Evolutionary conservation across 1,140 invertebrate genomes (phyloP).

Genomic region (Myzus persicae): DNA sequence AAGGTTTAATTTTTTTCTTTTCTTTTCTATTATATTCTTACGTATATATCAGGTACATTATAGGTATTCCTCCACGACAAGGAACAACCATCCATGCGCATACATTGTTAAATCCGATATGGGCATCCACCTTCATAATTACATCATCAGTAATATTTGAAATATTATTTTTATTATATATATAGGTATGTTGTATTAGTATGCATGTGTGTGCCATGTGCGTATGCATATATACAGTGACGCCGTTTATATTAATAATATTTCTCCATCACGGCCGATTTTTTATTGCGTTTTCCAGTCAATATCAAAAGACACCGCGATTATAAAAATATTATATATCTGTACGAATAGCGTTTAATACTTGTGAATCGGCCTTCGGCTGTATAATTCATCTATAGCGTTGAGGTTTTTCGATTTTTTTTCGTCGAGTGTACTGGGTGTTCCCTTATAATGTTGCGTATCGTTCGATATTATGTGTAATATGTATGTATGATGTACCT

Average conservation of each 20-base stretch:
- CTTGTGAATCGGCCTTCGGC: slow-evolving; percentile 46
- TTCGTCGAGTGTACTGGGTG: slow-evolving; percentile 17
- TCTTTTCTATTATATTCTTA: neutral
- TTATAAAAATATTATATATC: slow-evolving; percentile 31
- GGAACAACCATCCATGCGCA: neutral
- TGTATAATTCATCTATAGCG: slow-evolving; percentile 2
- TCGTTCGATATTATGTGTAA: neutral
- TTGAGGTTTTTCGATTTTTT: slow-evolving; percentile 15
- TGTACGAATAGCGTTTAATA: slow-evolving; percentile 29
- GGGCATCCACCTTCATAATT: neutral
- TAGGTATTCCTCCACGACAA: neutral
- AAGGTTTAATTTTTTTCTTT: neutral
- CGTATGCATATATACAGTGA: neutral
- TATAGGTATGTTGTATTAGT: neutral
- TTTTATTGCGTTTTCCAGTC: slow-evolving; percentile 50
- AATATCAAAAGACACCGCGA: slow-evolving; percentile 51
- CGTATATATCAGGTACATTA: neutral
- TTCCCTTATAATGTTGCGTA: neutral
- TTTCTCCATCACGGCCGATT: slow-evolving; percentile 38
- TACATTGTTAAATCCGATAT: slow-evolving; percentile 9
- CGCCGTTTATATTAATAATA: slow-evolving; percentile 42
- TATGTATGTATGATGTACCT: neutral
- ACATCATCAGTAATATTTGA: slow-evolving; percentile 30
- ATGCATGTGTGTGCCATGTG: neutral
- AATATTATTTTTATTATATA: neutral